A percentile compares a stretch with the other conserved stretches of the same genome.
These are phyloP conservation scores for Entelurus aequoreus DNA, from an alignment of 2,113 vertebrate genomes.

Conservation along the genomic window DNA sequence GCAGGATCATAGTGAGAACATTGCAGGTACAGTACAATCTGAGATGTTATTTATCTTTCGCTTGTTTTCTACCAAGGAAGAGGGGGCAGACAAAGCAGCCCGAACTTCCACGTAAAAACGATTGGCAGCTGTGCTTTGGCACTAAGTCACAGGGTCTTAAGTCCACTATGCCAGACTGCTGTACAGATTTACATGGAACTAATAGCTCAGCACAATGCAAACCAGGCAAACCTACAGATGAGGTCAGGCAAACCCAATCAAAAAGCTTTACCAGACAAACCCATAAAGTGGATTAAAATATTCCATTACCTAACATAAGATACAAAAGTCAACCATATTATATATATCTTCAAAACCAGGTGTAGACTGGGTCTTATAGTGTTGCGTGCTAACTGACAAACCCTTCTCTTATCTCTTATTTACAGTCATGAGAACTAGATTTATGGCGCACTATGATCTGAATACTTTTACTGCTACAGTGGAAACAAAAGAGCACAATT, in stretches of 20 bases:
- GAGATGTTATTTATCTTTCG: background rate
- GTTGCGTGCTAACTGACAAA: background rate
- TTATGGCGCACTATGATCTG: background rate
- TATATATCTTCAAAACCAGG: background rate
- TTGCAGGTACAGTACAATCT: background rate
- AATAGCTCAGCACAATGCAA: background rate
- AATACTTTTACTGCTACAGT: background rate
- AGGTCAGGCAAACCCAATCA: background rate
- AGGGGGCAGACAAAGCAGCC: background rate
- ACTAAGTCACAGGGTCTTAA: background rate
- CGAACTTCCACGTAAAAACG: background rate
- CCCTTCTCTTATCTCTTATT: slow-evolving; percentile 5
- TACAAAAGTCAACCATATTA: background rate
- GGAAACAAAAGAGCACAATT: too few species aligned
- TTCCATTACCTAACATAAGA: background rate
- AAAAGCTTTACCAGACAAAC: background rate
- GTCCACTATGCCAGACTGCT: background rate
- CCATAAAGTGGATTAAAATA: background rate
- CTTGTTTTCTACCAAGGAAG: background rate
- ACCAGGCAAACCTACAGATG: background rate
- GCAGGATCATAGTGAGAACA: background rate
- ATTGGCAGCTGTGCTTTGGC: background rate
- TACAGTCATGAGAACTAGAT: too few species aligned
- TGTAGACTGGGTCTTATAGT: background rate
- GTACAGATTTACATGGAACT: background rate